Evolutionary conservation across 2,113 vertebrate genomes (phyloP).

Genomic region (Laticauda laticaudata): DNA sequence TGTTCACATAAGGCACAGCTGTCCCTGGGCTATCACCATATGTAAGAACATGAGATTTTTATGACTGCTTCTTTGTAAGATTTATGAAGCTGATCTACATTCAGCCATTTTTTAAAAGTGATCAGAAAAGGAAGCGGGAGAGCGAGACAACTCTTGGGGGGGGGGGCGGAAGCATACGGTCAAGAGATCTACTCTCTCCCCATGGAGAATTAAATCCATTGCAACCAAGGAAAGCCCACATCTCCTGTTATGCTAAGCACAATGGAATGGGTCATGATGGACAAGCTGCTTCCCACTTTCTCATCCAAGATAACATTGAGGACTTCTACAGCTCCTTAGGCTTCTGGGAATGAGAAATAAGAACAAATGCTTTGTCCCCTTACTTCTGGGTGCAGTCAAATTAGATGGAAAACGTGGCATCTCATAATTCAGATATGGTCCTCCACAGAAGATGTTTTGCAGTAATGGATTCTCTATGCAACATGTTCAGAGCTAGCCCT

Average conservation of each 20-base stretch:
- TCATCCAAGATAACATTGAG: neutral
- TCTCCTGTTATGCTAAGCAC: neutral
- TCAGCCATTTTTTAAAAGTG: constrained; percentile 83
- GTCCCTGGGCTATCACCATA: constrained; percentile 68
- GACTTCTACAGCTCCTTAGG: neutral
- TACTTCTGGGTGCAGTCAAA: neutral
- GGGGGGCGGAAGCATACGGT: no score
- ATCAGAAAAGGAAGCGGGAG: neutral
- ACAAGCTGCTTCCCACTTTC: neutral
- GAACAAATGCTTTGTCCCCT: neutral
- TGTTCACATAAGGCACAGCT: constrained; percentile 67
- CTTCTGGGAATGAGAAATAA: neutral
- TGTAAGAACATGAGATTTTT: constrained; percentile 81
- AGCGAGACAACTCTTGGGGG: neutral
- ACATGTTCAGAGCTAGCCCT: neutral
- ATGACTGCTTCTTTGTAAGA: constrained; percentile 81
- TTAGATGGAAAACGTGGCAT: neutral
- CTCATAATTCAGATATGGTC: neutral
- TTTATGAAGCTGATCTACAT: constrained; percentile 86
- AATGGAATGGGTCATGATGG: neutral
- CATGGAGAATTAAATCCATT: neutral
- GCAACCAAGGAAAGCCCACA: neutral
- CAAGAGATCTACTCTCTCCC: neutral
- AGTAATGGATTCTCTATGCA: neutral
- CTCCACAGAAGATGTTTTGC: neutral